Percentiles rank a stretch among this genome's conserved stretches.
Evolutionary conservation across 92 coral and sea anemone species (phyloP).

Genomic region (Siderastrea radians): DNA sequence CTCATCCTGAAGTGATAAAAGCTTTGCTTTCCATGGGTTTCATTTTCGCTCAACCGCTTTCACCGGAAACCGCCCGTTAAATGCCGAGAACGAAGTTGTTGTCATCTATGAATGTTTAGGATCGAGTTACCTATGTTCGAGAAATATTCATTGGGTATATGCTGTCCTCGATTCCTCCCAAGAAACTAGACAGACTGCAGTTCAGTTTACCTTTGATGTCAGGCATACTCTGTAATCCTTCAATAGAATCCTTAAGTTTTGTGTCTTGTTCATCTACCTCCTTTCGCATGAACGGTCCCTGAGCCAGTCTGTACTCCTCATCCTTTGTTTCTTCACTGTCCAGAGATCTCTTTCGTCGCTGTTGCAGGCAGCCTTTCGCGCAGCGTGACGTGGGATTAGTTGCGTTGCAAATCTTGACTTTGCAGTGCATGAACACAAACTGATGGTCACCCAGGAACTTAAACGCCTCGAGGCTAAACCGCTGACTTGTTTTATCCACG

Average conservation of each 20-base stretch:
- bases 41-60: too few species aligned
- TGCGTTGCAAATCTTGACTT: conserved; percentile 49
- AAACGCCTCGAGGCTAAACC: conserved; percentile 40
- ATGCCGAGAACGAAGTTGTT: too few species aligned
- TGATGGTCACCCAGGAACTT: conserved; percentile 42
- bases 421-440: conserved; percentile 49
- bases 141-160: too few species aligned
- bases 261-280: conserved; percentile 6
- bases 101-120: too few species aligned
- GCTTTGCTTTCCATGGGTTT: too few species aligned
- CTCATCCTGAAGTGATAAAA: too few species aligned
- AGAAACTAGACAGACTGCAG: neutral
- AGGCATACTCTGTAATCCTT: neutral
- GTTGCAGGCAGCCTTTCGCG: conserved; percentile 36
- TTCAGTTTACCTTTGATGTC: conserved; percentile 10
- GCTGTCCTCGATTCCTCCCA: neutral
- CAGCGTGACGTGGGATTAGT: conserved; percentile 48
- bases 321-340: neutral
- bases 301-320: conserved; percentile 32
- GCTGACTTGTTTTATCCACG: neutral
- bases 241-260: neutral
- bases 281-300: conserved; percentile 49
- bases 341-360: conserved; percentile 33
- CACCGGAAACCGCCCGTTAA: too few species aligned
- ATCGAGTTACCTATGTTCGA: too few species aligned